These are phyloP conservation scores for Caerostris extrusa DNA, from an alignment of 1,140 invertebrate genomes.

Conservation along the genomic window DNA sequence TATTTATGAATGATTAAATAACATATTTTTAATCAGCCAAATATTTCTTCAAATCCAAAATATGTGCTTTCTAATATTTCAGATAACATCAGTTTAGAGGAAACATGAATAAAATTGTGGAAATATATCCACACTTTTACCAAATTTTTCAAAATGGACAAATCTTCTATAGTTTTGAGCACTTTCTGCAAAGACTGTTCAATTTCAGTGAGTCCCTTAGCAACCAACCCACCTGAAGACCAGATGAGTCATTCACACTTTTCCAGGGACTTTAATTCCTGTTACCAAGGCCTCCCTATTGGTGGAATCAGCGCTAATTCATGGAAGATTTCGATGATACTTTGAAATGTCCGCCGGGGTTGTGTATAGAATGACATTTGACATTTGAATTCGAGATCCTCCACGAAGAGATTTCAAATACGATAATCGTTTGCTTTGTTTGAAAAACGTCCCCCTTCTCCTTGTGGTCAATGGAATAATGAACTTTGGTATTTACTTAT, in stretches of 20 bases:
- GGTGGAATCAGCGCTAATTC: slow-evolving; percentile 19
- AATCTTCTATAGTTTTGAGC: not conserved
- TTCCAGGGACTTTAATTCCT: not conserved
- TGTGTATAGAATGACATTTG: slow-evolving; percentile 30
- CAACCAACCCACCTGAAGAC: not conserved
- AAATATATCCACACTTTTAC: too few species aligned
- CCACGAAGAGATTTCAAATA: not conserved
- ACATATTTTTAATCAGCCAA: too few species aligned
- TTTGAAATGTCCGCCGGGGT: not conserved
- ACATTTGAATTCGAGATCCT: not conserved
- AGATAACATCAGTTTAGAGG: too few species aligned
- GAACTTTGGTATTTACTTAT: slow-evolving; percentile 41
- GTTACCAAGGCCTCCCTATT: slow-evolving; percentile 18
- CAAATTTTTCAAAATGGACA: not conserved
- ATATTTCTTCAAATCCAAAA: too few species aligned
- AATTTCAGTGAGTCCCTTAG: not conserved
- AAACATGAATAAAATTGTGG: too few species aligned
- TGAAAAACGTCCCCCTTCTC: slow-evolving; percentile 9
- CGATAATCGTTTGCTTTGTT: slow-evolving; percentile 31
- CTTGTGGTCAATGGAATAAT: slow-evolving; percentile 17
- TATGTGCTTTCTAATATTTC: too few species aligned
- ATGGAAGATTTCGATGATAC: slow-evolving; percentile 8
- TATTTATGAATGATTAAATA: too few species aligned
- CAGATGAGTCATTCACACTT: not conserved
- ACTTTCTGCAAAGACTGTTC: not conserved